Base-by-base conservation (phyloP, 2,797 vertebrate genomes). In the Callimico goeldii region DNA sequence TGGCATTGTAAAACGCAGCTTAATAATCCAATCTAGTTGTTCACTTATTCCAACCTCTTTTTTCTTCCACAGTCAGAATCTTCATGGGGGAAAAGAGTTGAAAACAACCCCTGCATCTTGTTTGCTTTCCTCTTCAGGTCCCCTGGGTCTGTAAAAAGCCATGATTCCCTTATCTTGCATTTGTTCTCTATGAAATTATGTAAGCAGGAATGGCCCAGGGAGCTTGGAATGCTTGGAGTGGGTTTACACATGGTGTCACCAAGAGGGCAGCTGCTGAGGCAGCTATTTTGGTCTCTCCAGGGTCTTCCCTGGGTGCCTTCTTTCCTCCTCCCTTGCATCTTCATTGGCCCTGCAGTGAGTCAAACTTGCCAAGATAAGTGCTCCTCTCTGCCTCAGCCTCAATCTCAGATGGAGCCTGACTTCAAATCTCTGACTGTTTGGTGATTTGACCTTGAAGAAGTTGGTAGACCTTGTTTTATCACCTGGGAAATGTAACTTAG, bases 271-370 rank as follows among this genome's bases (percentile, higher is more conserved):
- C 13, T 55, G 14, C 9, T 17, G 57, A 26, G 46, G 6, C 8
- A 76, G 73, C 4, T 19, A 1, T 13, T 22, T 43, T 36, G 15
- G 39, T 26, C 46, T 81, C 55, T n/a, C 24, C 4, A 0, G 6
- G 9, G 14, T 81, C 55, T 75, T 43, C 28, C 7, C 0, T 0
- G 1, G 41, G 9, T 19, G 12, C 33, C 4, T 12, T 57, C 77
- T 36, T 46, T 15, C 41, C 33, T 46, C 12, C 41, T 39, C 33
- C 19, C 5, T 22, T 55, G 39, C 33, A 39, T 75, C 76, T 70
- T 75, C 19, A 15, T 19, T 19, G 0, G 0, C 4, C 11, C n/a
- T 10, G 0, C 0, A 0, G 17, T 57, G 55, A 36, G 64, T 30
- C 57, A 81, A 22, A 30, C 33, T 61, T 0, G 5, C 33, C 22